These are phyloP conservation scores for Macroteleia sp. DNA, from an alignment of 2,888 invertebrate genomes.

Conservation along the genomic window DNA sequence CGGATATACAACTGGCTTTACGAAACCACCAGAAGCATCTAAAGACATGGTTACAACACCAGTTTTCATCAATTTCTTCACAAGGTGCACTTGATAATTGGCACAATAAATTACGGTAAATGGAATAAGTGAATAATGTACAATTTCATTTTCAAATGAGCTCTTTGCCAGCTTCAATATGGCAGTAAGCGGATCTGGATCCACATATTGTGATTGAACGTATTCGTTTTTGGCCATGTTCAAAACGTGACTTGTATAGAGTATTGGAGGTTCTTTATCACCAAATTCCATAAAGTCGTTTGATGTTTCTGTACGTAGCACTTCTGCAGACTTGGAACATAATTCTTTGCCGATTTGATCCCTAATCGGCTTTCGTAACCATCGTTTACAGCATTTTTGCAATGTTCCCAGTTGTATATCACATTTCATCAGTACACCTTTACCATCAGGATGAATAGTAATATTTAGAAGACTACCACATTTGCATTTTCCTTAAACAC, in stretches of 20 bases:
- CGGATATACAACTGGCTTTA: conserved; percentile 11
- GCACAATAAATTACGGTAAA: conserved; percentile 1
- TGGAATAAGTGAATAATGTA: not conserved
- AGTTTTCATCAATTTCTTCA: conserved; percentile 15
- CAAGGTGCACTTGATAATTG: conserved; percentile 51
- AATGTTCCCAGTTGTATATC: too few species aligned
- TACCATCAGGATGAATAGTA: too few species aligned
- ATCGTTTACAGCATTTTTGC: too few species aligned
- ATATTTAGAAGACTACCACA: too few species aligned
- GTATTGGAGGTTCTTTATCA: conserved; percentile 23
- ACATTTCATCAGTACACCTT: too few species aligned
- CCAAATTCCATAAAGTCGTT: not conserved
- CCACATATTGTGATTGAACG: not conserved
- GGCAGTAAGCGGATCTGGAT: conserved; percentile 3
- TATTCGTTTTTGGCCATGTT: conserved; percentile 29
- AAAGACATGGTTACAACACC: not conserved
- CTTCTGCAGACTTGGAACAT: not conserved
- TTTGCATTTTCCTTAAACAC: too few species aligned
- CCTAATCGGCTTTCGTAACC: too few species aligned
- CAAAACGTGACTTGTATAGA: conserved; percentile 29
- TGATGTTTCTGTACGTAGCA: not conserved
- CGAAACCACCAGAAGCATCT: conserved; percentile 61
- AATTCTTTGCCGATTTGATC: too few species aligned
- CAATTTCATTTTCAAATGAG: conserved; percentile 10
- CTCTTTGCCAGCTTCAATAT: conserved; percentile 31